phyloP scores from a whole-genome alignment of 2,797 vertebrate species.

The Tangara arthus region DNA sequence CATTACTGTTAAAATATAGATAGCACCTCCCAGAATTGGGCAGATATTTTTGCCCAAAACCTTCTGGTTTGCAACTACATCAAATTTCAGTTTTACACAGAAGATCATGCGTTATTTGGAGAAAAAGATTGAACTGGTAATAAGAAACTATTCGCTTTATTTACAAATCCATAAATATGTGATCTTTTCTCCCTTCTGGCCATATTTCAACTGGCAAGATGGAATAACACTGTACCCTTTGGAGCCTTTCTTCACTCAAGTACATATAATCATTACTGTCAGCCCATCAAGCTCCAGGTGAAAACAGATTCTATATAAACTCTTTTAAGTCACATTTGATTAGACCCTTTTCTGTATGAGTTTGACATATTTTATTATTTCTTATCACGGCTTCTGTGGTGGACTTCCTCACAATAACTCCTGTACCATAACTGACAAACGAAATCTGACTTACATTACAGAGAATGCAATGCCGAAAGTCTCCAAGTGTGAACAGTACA shows the following conservation, averaged over 20 bases:
- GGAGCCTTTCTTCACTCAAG: conserved; percentile 36
- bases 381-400: background rate
- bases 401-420: background rate
- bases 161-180: background rate
- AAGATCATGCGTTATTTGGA: background rate
- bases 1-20: background rate
- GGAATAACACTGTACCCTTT: background rate
- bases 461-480: background rate
- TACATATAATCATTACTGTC: conserved; percentile 39
- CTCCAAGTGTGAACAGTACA: background rate
- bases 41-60: background rate
- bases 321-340: conserved; percentile 49
- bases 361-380: conserved; percentile 41
- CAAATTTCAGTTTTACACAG: background rate
- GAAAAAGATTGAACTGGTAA: background rate
- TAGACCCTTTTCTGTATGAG: background rate
- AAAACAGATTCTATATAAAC: conserved; percentile 45
- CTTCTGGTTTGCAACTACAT: background rate
- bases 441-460: background rate
- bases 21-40: background rate
- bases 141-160: background rate
- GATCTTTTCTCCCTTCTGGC: background rate
- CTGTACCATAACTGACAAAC: background rate
- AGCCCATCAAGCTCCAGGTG: conserved; percentile 43
- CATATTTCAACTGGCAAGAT: background rate